These are phyloP conservation scores for Phymastichus coffea DNA, from an alignment of 1,140 invertebrate species.

Conservation along the genomic window DNA sequence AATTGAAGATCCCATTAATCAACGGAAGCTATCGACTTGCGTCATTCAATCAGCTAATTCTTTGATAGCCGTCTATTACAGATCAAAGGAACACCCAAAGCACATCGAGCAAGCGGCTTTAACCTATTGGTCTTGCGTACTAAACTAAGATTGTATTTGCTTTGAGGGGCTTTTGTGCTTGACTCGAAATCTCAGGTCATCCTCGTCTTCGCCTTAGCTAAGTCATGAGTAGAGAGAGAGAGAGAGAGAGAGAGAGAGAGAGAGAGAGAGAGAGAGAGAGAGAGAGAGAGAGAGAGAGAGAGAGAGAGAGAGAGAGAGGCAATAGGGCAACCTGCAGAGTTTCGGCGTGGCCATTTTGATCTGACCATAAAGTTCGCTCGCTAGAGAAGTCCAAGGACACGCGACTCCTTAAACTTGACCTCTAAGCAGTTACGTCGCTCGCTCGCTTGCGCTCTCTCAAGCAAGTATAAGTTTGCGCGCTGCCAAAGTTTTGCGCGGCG, in stretches of 20 bases:
- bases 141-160: slow-evolving; percentile 16
- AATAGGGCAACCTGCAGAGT: too few relatives aligned
- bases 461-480: slow-evolving; percentile 20
- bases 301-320: not conserved
- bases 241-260: slow-evolving; percentile 9
- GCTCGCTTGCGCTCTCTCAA: not conserved
- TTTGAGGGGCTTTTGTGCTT: too few relatives aligned
- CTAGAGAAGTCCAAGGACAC: not conserved
- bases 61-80: too few relatives aligned
- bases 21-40: too few relatives aligned
- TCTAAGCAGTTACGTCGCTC: slow-evolving; percentile 9
- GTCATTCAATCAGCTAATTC: too few relatives aligned
- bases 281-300: slow-evolving; percentile 7
- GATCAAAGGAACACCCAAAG: not conserved
- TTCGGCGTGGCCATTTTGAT: slow-evolving; percentile 13
- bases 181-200: too few relatives aligned
- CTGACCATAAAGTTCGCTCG: slow-evolving; percentile 19
- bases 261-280: slow-evolving; percentile 7
- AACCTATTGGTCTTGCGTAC: not conserved
- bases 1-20: too few relatives aligned
- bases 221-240: too few relatives aligned
- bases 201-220: too few relatives aligned
- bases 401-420: slow-evolving; percentile 29
- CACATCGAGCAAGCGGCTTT: not conserved
- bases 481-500: slow-evolving; percentile 26